phyloP scores from a whole-genome alignment of 2,113 vertebrate genomes.

The Dipodomys merriami region DNA sequence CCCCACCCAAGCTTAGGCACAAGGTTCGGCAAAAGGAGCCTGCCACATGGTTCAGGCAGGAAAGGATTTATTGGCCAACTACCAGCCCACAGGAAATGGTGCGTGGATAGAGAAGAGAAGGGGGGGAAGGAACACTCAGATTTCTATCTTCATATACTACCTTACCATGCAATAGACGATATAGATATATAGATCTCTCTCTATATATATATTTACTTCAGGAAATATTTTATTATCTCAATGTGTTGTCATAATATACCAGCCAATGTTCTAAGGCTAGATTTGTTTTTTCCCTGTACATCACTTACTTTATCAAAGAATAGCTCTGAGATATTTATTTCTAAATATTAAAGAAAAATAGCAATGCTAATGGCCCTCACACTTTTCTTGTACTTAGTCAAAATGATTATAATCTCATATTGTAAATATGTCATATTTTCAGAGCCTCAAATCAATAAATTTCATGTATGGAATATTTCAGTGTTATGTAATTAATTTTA shows the following conservation, averaged over 20 bases:
- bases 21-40: no score
- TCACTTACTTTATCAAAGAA: not conserved
- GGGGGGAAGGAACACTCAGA: not conserved
- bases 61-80: no score
- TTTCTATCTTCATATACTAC: not conserved
- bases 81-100: no score
- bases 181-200: no score
- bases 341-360: conserved; percentile 9
- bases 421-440: not conserved
- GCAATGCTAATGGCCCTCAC: not conserved
- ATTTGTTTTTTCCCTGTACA: fast-evolving
- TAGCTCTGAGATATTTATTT: not conserved
- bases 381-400: not conserved
- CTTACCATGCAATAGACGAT: not conserved
- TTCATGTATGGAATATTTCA: not conserved
- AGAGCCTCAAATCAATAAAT: not conserved
- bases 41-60: no score
- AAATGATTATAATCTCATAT: not conserved
- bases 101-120: no score
- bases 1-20: no score
- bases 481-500: not conserved
- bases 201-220: not conserved
- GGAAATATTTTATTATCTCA: not conserved
- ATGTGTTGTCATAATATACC: not conserved
- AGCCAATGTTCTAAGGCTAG: not conserved